A percentile compares a stretch with the other conserved stretches of the same genome.
These are phyloP conservation scores for Tyto alba DNA, from an alignment of 2,113 vertebrate species.

Conservation along the genomic window DNA sequence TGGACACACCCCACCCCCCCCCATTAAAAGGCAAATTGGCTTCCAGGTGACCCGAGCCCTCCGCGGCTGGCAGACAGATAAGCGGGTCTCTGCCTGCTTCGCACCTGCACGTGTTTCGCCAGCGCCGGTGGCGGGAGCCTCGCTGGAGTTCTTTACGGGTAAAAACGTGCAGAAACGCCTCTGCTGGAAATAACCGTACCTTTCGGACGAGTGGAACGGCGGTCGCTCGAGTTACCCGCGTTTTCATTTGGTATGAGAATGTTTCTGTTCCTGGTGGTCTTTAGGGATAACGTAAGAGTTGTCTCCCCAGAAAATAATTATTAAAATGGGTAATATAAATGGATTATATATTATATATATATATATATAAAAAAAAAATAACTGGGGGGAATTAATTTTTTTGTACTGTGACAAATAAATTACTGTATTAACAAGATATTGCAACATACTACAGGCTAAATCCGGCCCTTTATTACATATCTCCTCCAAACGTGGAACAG, in stretches of 20 bases:
- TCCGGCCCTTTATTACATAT: neutral
- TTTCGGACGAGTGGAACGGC: neutral
- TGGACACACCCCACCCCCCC: neutral
- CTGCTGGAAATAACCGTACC: neutral
- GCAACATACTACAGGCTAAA: neutral
- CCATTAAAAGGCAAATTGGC: neutral
- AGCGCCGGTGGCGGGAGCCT: neutral
- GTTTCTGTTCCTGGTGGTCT: neutral
- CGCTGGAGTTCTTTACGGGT: neutral
- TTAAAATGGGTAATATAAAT: neutral
- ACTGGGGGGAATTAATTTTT: neutral
- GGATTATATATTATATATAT: neutral
- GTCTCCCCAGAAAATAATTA: neutral
- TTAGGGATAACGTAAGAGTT: neutral
- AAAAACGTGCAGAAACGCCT: neutral
- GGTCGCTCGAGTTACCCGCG: neutral
- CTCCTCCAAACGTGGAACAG: neutral
- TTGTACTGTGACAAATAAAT: constrained; percentile 29
- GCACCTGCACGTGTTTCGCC: no score
- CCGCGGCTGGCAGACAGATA: neutral
- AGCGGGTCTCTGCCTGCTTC: neutral
- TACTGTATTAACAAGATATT: neutral
- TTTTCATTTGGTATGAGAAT: neutral
- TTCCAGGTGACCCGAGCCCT: neutral
- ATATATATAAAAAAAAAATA: neutral